These are phyloP conservation scores for Todiramphus chloris DNA, from an alignment of 2,113 vertebrate species.

Conservation along the genomic window DNA sequence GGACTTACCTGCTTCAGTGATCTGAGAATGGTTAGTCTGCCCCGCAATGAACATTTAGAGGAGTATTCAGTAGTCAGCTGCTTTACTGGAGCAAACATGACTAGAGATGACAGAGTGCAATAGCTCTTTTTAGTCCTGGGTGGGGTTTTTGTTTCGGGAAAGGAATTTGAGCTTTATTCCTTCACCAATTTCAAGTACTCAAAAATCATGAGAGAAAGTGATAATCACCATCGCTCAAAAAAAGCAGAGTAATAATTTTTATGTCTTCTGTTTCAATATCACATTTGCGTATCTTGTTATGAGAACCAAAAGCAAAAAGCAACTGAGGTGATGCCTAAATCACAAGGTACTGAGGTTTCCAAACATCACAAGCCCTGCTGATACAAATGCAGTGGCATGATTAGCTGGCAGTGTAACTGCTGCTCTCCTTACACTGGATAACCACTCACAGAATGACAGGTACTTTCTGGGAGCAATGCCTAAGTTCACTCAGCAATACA, in stretches of 20 bases:
- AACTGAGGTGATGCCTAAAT: neutral
- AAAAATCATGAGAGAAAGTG: neutral
- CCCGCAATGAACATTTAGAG: neutral
- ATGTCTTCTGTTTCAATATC: neutral
- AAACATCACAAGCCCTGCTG: neutral
- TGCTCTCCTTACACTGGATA: neutral
- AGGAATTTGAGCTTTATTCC: neutral
- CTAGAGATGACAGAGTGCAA: neutral
- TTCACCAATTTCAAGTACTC: neutral
- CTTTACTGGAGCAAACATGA: neutral
- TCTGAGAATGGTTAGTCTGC: neutral
- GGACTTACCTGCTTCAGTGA: neutral
- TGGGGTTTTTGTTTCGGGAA: neutral
- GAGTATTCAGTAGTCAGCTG: neutral
- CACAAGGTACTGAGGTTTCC: neutral
- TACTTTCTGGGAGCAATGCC: neutral
- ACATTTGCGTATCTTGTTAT: neutral
- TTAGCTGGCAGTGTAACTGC: neutral
- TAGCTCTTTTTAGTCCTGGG: neutral
- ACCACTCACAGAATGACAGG: neutral
- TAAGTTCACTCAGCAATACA: neutral
- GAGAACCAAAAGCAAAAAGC: neutral
- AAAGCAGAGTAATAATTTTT: fast-evolving
- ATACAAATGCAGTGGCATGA: neutral
- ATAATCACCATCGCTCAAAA: neutral